Evolutionary conservation across 2,113 vertebrate species (phyloP), one percentile per base, ranked within the genome.

Genomic region (Hydropotes inermis): DNA sequence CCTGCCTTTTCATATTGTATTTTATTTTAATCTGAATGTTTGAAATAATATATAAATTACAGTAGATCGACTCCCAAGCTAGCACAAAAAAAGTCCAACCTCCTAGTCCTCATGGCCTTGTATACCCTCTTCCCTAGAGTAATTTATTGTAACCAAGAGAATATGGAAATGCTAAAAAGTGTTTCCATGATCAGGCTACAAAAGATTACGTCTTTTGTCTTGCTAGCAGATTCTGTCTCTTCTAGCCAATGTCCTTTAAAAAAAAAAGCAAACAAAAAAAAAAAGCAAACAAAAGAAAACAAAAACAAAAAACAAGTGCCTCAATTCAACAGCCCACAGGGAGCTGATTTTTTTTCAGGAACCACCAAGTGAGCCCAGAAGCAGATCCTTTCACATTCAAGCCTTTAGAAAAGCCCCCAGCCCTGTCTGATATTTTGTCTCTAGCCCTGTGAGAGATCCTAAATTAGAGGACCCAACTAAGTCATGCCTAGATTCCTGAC

Each of bases 271-370:
- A 70, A 11, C 0, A 39, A 74, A 9, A 1, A 45, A 9, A 8
- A n/a, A 2, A n/a, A 52, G 12, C 4, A 33, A 70, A 11, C 0
- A 39, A 74, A 9, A 8, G 0, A n/a, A n/a, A n/a, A n/a, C n/a
- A n/a, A 7, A 45, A 9, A 8, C 33, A 74, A 23, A 2, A 79
- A 57, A 8, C 9, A 25, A 30, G 11, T 10, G 6, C 15, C 43
- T 92, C 28, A 17, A 1, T 16, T 64, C 58, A 84, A 17, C 17
- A 81, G 14, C 3, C 45, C 36, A 45, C 6, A 30, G 45, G 54
- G 78, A 86, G 74, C 7, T 33, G 7, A 94, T 30, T 39, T 27
- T 28, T 52, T 50, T 4, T 52, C 39, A 93, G 74, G 25, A 91
- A 17, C 16, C 23, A 28, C 6, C 83, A 23, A 86, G 0, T 52